Percentiles rank a stretch among this genome's conserved stretches.
Evolutionary conservation across 2,113 vertebrate species (phyloP).

Genomic region (Hyla sarda): DNA sequence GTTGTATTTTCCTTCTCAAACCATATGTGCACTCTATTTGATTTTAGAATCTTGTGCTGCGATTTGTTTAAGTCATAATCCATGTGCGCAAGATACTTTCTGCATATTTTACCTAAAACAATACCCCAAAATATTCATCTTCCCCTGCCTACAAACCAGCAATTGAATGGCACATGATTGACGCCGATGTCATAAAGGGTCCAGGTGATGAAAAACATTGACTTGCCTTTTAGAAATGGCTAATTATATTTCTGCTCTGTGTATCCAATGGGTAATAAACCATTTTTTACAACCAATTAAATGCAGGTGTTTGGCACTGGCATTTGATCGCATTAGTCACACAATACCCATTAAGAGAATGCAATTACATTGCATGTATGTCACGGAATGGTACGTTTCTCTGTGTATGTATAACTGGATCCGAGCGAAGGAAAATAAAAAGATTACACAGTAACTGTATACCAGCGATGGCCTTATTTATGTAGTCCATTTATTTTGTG

Average conservation of each 20-base stretch:
- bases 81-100: not conserved
- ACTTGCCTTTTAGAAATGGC: slow-evolving; percentile 60
- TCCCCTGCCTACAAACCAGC: not conserved
- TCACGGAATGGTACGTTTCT: slow-evolving; percentile 56
- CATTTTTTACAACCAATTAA: slow-evolving; percentile 62
- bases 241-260: slow-evolving; percentile 61
- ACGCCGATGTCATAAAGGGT: slow-evolving; percentile 58
- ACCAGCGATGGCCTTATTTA: slow-evolving; percentile 54
- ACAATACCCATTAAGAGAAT: slow-evolving; percentile 61
- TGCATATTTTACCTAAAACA: not conserved
- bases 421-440: slow-evolving; percentile 28
- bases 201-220: slow-evolving; percentile 61
- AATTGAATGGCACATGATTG: slow-evolving; percentile 52
- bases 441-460: slow-evolving; percentile 57
- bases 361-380: slow-evolving; percentile 59
- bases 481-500: slow-evolving; percentile 61
- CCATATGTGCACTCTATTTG: not conserved
- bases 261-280: slow-evolving; percentile 61
- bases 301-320: slow-evolving; percentile 61
- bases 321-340: slow-evolving; percentile 61
- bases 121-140: slow-evolving; percentile 4
- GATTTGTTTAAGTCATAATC: not conserved
- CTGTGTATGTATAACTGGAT: slow-evolving; percentile 56
- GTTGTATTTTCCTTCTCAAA: not conserved
- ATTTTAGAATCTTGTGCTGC: not conserved